Evolutionary conservation across 2,113 vertebrate genomes (phyloP).

Genomic region (Chelonoidis abingdonii): DNA sequence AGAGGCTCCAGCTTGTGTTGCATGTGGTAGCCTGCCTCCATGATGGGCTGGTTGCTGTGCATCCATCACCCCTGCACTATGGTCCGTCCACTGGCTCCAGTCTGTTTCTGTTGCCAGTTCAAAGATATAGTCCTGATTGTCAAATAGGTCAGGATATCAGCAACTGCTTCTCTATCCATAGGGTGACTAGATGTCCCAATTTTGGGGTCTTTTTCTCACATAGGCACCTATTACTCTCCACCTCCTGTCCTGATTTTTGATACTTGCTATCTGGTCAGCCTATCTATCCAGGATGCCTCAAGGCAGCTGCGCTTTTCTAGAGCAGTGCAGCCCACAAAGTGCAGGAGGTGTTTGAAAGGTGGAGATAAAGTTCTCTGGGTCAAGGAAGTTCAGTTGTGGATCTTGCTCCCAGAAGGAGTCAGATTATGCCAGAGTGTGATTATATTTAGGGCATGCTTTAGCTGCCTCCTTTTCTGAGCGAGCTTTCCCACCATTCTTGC

Average conservation of each 20-base stretch:
- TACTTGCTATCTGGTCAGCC: no score
- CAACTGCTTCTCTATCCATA: not conserved
- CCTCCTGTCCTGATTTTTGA: no score
- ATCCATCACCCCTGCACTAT: not conserved
- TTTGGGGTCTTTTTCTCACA: no score
- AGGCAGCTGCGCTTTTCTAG: not conserved
- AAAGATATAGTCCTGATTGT: not conserved
- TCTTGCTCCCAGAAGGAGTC: no score
- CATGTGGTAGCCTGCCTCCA: rapidly evolving
- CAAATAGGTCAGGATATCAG: rapidly evolving
- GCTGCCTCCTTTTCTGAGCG: not conserved
- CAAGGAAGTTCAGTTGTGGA: not conserved
- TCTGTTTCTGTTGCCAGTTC: not conserved
- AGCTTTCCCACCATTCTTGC: rapidly evolving
- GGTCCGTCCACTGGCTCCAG: not conserved
- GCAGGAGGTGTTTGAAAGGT: not conserved
- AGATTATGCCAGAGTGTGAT: not conserved
- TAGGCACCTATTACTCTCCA: no score
- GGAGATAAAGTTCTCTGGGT: not conserved
- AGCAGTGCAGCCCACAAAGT: not conserved
- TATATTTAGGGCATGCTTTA: rapidly evolving
- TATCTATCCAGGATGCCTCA: not conserved
- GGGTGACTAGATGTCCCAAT: no score
- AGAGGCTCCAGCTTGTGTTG: not conserved
- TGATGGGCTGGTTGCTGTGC: not conserved